phyloP scores from a whole-genome alignment of 2,113 vertebrate genomes.

The Enhydra lutris region DNA sequence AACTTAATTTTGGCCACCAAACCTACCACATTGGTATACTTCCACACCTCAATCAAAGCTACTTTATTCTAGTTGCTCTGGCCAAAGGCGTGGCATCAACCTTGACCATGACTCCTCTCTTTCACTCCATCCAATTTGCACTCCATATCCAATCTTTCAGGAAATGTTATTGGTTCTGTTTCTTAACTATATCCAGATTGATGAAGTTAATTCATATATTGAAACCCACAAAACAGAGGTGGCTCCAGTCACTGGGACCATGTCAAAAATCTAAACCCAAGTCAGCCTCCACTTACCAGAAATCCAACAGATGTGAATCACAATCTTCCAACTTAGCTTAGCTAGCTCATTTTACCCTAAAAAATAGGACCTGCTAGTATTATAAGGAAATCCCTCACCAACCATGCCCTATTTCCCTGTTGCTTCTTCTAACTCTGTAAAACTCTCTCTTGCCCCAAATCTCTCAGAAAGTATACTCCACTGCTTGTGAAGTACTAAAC shows the following conservation, averaged over 20 bases:
- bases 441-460: not conserved
- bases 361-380: not conserved
- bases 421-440: not conserved
- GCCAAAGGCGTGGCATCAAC: not conserved
- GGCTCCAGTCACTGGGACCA: not conserved
- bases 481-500: not conserved
- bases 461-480: not conserved
- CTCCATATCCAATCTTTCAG: not conserved
- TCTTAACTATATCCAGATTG: not conserved
- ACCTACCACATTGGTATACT: not conserved
- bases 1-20: constrained; percentile 17
- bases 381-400: not conserved
- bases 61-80: not conserved
- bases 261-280: not conserved
- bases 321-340: not conserved
- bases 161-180: not conserved
- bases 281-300: not conserved
- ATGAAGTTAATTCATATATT: not conserved
- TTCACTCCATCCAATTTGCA: not conserved
- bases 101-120: not conserved
- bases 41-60: not conserved
- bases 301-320: not conserved
- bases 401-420: not conserved
- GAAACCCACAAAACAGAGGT: not conserved
- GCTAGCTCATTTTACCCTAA: not conserved